A percentile compares a stretch with the other conserved stretches of the same genome.
Conservation (phyloP, 2,888 invertebrate species). For the Eupithecia vulgata region DNA sequence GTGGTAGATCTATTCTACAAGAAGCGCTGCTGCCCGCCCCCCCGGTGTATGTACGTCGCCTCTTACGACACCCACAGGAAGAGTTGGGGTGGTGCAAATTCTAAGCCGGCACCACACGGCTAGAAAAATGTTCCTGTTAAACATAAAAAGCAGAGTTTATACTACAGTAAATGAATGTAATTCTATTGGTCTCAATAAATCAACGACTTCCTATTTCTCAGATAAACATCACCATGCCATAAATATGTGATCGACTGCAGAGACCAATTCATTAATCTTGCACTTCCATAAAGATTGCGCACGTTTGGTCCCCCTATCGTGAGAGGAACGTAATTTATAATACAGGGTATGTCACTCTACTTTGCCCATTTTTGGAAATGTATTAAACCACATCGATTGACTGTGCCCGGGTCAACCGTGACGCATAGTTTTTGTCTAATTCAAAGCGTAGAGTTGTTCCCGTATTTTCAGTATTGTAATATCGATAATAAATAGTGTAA, state of each 20-base stretch:
- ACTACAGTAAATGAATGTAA: background rate
- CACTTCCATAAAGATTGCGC: slow-evolving; percentile 57
- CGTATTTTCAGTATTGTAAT: background rate
- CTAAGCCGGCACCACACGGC: no score
- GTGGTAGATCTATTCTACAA: no score
- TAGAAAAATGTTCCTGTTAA: no score
- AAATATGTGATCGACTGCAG: slow-evolving; percentile 32
- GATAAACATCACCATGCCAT: slow-evolving; percentile 27
- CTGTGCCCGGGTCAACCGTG: slow-evolving; percentile 66
- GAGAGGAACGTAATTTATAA: slow-evolving; percentile 71
- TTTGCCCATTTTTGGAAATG: slow-evolving; percentile 68
- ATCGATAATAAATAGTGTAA: background rate
- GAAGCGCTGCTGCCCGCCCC: no score
- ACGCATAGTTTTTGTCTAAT: slow-evolving; percentile 53
- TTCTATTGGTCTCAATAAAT: slow-evolving; percentile 12
- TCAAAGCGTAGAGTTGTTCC: slow-evolving; percentile 27
- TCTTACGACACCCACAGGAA: no score
- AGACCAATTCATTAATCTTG: slow-evolving; percentile 49
- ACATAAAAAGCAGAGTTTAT: background rate
- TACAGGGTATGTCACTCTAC: slow-evolving; percentile 69
- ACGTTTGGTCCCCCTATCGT: slow-evolving; percentile 64
- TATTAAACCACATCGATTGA: slow-evolving; percentile 78
- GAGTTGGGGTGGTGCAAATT: no score
- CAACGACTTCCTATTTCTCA: slow-evolving; percentile 16
- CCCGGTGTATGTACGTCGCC: no score